These are phyloP conservation scores for Chanos chanos DNA, from an alignment of 2,797 vertebrate species.

Conservation along the genomic window DNA sequence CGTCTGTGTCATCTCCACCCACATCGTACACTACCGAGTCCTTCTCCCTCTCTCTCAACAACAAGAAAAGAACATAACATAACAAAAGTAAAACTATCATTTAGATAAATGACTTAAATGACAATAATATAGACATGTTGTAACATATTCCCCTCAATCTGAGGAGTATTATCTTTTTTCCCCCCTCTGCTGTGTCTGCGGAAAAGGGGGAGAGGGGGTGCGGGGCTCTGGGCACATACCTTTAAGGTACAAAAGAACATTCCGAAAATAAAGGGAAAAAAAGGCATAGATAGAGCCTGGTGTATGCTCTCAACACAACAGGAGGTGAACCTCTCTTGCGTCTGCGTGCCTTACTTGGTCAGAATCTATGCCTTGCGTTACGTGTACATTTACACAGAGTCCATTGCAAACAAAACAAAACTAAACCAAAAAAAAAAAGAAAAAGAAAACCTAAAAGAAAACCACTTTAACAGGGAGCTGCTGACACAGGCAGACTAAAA, in stretches of 20 bases:
- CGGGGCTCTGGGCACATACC: slow-evolving; percentile 72
- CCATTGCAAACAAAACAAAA: too few relatives aligned
- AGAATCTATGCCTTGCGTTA: too few relatives aligned
- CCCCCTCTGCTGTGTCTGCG: slow-evolving; percentile 56
- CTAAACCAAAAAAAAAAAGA: slow-evolving; percentile 4
- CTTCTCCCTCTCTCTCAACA: slow-evolving; percentile 32
- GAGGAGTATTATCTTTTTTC: slow-evolving; percentile 68
- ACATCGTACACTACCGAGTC: slow-evolving; percentile 14
- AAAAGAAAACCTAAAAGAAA: slow-evolving; percentile 9
- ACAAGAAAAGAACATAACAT: slow-evolving; percentile 43
- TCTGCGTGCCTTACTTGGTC: slow-evolving; percentile 29
- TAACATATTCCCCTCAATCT: slow-evolving; percentile 72
- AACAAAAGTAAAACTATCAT: slow-evolving; percentile 32
- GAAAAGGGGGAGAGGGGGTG: too few relatives aligned
- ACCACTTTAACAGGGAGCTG: neutral
- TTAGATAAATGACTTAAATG: slow-evolving; percentile 49
- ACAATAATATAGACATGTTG: slow-evolving; percentile 45
- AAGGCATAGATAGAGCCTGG: slow-evolving; percentile 30
- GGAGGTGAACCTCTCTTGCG: slow-evolving; percentile 13
- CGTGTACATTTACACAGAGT: too few relatives aligned
- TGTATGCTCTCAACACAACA: slow-evolving; percentile 22
- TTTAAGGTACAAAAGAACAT: slow-evolving; percentile 77
- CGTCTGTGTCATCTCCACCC: too few relatives aligned
- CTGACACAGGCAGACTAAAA: neutral
- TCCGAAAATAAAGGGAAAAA: slow-evolving; percentile 55